Evolutionary conservation across 2,113 vertebrate species (phyloP), one percentile per base, ranked within the genome.

Genomic region (Trachemys scripta): DNA sequence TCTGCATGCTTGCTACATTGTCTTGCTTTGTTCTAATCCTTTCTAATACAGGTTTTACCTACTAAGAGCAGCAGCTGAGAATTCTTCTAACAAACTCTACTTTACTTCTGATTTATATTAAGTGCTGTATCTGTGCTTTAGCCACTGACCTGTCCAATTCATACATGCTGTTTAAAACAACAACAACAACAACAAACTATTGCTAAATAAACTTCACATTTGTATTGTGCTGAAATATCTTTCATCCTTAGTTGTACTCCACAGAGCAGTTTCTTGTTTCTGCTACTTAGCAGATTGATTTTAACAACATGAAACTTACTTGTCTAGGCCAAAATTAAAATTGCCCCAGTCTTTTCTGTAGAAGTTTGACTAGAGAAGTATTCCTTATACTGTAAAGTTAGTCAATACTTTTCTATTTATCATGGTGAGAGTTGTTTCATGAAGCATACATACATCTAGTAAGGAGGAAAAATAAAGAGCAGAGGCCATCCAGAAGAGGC

Each of bases 1-100:
- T 53, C 69, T 98, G 96, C 96, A 95, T 56, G 96, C 96, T 92
- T 90, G 84, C 92, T 82, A 95, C 96, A 89, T 94, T 86, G 76
- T 95, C 92, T 95, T 94, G 91, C 94, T 95, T 96, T 95, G 20
- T 88, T 95, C 84, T 87, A 89, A 25, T 31, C 75, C 88, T 62
- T 50, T 94, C 80, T 96, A 94, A 25, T 88, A 79, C 59, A 35
- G 3, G 1, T 88, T 95, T 17, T 87, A 10, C 76, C 85, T 8
- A 24, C 49, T 92, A 13, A 75, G 19, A 25, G 24, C 27, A 56
- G 17, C 1, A 1, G 56, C 54, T 84, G 19, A 80, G n/a, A 29
- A 62, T 86, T 19, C 65, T 49, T 75, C 75, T 95, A 82, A 86
- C 54, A 78, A 29, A 19, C 80, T 78, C 78, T 89, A 12, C 8